Evolutionary conservation across 2,797 vertebrate genomes (phyloP).

Genomic region (Manis javanica): DNA sequence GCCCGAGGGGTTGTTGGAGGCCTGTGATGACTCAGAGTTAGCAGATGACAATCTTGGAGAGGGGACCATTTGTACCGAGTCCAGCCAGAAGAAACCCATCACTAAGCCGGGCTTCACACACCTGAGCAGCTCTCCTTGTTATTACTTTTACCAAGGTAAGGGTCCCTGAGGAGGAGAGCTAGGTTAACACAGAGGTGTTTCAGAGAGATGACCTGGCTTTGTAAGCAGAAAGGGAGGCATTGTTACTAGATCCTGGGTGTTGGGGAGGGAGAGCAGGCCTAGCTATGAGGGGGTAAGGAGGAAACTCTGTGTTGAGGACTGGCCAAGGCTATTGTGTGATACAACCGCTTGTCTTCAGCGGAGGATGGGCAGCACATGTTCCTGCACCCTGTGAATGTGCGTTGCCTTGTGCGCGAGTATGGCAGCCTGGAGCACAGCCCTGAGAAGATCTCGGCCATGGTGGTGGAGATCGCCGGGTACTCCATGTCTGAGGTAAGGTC

Average conservation of each 20-base stretch:
- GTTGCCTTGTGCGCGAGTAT: conserved; percentile 95
- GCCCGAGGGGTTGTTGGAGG: conserved; percentile 79
- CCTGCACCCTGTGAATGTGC: conserved; percentile 97
- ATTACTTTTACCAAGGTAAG: conserved; percentile 99
- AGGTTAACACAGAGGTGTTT: not conserved
- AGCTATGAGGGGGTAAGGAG: not conserved
- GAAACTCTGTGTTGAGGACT: not conserved
- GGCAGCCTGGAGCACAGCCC: conserved; percentile 97
- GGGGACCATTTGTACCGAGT: conserved; percentile 76
- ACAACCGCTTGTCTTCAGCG: conserved; percentile 86
- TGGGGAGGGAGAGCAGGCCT: not conserved
- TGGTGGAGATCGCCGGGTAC: conserved; percentile 96
- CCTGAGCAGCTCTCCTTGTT: conserved; percentile 91
- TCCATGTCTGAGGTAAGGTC: conserved; percentile 94
- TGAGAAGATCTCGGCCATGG: conserved; percentile 93
- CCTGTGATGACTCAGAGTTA: conserved; percentile 58
- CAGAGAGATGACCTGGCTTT: not conserved
- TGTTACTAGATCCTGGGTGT: not conserved
- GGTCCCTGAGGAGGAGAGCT: not conserved
- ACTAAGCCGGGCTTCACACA: conserved; percentile 72
- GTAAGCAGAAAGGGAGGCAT: not conserved
- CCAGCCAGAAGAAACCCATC: conserved; percentile 78
- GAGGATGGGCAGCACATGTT: conserved; percentile 99
- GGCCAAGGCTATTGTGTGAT: not conserved
- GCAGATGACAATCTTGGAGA: conserved; percentile 69